Conservation (phyloP, 1,140 invertebrate species). For the Tetranychus urticae region DNA sequence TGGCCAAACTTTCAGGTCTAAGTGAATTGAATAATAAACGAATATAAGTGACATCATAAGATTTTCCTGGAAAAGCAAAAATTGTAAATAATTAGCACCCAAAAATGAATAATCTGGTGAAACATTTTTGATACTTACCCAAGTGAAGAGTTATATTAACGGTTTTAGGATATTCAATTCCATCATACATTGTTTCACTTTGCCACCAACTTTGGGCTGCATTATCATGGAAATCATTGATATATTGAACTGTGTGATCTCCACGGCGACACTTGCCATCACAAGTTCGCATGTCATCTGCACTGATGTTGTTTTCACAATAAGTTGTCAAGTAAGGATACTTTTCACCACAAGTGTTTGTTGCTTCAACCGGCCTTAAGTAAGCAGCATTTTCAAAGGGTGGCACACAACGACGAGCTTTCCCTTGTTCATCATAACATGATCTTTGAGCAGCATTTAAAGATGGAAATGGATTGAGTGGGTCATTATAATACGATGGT, state of each 20-base stretch:
- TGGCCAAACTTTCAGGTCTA: constrained; percentile 84
- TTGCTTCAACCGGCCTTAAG: constrained; percentile 57
- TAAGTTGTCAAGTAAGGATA: constrained; percentile 40
- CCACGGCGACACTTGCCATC: constrained; percentile 21
- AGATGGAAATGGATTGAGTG: not conserved
- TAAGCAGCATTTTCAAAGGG: constrained; percentile 91
- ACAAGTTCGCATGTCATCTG: constrained; percentile 34
- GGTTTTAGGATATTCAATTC: constrained; percentile 60
- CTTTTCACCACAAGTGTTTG: constrained; percentile 71
- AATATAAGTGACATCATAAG: constrained; percentile 91
- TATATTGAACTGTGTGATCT: constrained; percentile 42
- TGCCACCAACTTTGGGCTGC: constrained; percentile 94
- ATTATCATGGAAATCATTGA: constrained; percentile 72
- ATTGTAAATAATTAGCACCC: not conserved
- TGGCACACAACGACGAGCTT: constrained; percentile 63
- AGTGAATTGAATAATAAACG: constrained; percentile 76
- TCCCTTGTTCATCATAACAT: constrained; percentile 25
- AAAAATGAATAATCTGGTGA: not conserved
- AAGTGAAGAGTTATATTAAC: constrained; percentile 78
- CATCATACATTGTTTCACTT: constrained; percentile 84
- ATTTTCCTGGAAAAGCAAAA: constrained; percentile 43
- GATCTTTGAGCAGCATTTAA: not conserved
- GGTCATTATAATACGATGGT: too few relatives aligned
- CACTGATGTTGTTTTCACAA: too few relatives aligned
- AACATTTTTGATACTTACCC: constrained; percentile 32